Percentiles rank a stretch among this genome's conserved stretches.
phyloP scores from a whole-genome alignment of 2,113 vertebrate genomes.

The Sapajus apella region DNA sequence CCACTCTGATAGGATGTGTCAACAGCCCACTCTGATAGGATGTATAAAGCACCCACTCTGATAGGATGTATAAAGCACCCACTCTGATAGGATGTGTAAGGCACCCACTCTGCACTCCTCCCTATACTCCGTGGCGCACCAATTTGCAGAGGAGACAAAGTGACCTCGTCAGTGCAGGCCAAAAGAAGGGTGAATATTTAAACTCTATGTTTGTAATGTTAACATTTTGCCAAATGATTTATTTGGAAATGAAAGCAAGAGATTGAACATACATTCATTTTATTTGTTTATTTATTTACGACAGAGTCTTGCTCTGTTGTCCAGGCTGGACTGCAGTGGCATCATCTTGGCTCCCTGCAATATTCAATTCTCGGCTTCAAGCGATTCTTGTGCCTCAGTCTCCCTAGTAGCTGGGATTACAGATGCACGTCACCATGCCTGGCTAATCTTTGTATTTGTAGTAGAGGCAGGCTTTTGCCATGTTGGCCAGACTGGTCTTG shows the following conservation, averaged over 20 bases:
- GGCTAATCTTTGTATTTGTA: too few species aligned
- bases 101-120: background rate
- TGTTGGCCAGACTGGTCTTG: too few species aligned
- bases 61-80: background rate
- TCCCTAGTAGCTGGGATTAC: too few species aligned
- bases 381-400: too few species aligned
- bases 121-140: background rate
- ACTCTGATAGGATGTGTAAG: background rate
- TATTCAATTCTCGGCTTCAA: too few species aligned
- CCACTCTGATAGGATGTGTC: background rate
- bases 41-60: background rate
- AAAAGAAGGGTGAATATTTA: background rate
- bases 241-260: constrained; percentile 16
- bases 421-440: too few species aligned
- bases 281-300: too few species aligned
- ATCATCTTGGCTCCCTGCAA: too few species aligned
- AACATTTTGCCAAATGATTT: constrained; percentile 2
- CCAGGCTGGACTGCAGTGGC: too few species aligned
- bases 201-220: background rate
- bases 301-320: too few species aligned
- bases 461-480: too few species aligned
- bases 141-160: background rate
- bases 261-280: background rate
- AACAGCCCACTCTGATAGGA: background rate
- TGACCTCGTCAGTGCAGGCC: background rate